phyloP scores from a whole-genome alignment of 2,113 vertebrate species.

The Tychaedon coryphoeus region DNA sequence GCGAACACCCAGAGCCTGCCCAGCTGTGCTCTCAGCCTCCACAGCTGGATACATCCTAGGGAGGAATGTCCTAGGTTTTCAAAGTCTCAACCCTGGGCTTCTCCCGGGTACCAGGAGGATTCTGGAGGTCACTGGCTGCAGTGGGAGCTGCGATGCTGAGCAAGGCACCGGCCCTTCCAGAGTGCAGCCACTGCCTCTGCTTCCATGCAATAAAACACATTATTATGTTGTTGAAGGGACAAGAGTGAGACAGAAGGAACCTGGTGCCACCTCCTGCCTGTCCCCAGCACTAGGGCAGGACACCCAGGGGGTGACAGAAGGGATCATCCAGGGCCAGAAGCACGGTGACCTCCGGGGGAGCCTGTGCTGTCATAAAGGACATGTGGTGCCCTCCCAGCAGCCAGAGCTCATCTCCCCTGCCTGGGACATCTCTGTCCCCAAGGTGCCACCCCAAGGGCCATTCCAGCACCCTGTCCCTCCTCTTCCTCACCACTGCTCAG shows the following conservation, averaged over 20 bases:
- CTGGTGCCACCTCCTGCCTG: background rate
- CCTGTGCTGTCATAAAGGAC: rapidly evolving
- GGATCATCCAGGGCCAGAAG: background rate
- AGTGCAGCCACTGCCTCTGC: background rate
- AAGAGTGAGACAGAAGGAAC: background rate
- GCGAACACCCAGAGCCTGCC: background rate
- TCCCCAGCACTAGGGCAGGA: background rate
- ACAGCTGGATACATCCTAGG: background rate
- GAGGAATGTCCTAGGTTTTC: rapidly evolving
- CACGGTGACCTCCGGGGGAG: background rate
- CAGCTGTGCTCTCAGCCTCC: background rate
- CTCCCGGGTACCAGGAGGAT: background rate
- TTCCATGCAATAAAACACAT: rapidly evolving
- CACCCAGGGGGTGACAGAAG: background rate
- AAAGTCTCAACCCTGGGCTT: background rate
- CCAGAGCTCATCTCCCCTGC: background rate
- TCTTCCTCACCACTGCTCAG: rapidly evolving
- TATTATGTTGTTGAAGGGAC: background rate
- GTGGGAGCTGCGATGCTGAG: background rate
- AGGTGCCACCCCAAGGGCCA: background rate
- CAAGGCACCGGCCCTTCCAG: background rate
- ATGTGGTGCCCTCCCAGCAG: rapidly evolving
- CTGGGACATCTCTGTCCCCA: background rate
- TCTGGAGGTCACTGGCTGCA: background rate
- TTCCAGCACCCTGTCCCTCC: too few species aligned